Percentiles rank a stretch among this genome's conserved stretches.
phyloP scores from a whole-genome alignment of 2,888 invertebrate species.

The Nomada hirtipes region DNA sequence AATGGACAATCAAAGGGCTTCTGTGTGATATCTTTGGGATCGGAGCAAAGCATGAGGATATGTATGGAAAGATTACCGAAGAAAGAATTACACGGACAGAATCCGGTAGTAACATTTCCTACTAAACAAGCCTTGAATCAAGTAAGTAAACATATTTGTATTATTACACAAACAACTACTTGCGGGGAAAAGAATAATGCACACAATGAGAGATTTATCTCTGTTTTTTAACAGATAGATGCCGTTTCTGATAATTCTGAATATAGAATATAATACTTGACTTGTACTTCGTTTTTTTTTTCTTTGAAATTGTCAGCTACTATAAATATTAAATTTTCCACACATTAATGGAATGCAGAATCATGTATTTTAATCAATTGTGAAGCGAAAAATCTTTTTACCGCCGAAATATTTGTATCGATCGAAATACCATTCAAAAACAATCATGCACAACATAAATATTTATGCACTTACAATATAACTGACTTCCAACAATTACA shows the following conservation, averaged over 20 bases:
- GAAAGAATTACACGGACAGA: constrained; percentile 97
- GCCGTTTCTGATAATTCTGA: background rate
- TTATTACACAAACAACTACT: background rate
- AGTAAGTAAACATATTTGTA: constrained; percentile 76
- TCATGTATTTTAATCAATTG: background rate
- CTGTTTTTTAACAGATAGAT: background rate
- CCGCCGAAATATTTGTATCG: no score
- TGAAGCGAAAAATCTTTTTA: no score
- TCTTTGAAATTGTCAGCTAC: background rate
- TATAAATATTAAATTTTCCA: background rate
- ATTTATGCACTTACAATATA: background rate
- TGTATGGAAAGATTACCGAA: constrained; percentile 98
- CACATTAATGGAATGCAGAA: background rate
- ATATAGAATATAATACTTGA: background rate
- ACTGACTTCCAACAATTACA: background rate
- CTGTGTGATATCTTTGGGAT: constrained; percentile 97
- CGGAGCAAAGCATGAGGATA: constrained; percentile 94
- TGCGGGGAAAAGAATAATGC: constrained; percentile 7
- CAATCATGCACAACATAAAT: background rate
- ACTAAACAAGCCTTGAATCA: constrained; percentile 94
- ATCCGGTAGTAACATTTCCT: constrained; percentile 96
- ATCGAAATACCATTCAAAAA: no score
- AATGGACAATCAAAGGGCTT: constrained; percentile 99
- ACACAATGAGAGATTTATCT: background rate
- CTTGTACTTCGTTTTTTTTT: background rate